Evolutionary conservation across 2,888 invertebrate species (phyloP).

Genomic region (Plebejus anna): DNA sequence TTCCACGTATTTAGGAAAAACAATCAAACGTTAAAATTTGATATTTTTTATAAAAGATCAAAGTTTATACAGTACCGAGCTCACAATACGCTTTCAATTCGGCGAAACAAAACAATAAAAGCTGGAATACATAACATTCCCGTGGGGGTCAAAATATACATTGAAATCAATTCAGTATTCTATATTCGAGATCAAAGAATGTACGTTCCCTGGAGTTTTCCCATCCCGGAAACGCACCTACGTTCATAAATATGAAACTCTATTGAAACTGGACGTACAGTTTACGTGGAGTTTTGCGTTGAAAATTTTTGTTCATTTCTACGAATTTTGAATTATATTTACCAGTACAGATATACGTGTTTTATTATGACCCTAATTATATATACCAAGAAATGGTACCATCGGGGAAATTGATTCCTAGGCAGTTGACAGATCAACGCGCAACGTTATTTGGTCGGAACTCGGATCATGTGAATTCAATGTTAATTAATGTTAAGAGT

Average conservation of each 20-base stretch:
- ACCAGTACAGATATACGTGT: neutral
- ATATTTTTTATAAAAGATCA: slow-evolving; percentile 27
- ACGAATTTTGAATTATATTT: neutral
- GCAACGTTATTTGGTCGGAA: too few species aligned
- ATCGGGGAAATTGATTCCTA: too few species aligned
- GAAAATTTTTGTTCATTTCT: neutral
- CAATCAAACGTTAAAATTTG: neutral
- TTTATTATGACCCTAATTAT: too few species aligned
- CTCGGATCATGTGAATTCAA: too few species aligned
- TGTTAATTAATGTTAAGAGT: too few species aligned
- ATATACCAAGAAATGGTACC: too few species aligned
- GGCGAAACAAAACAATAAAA: slow-evolving; percentile 32
- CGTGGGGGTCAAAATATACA: slow-evolving; percentile 35
- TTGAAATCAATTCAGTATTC: slow-evolving; percentile 48
- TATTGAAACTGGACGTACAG: slow-evolving; percentile 33
- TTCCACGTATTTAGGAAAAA: neutral
- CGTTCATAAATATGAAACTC: slow-evolving; percentile 58
- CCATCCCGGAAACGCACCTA: slow-evolving; percentile 56
- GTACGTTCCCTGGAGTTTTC: slow-evolving; percentile 55
- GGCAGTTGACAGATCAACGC: too few species aligned
- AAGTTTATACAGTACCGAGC: slow-evolving; percentile 9
- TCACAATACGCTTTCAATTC: slow-evolving; percentile 18
- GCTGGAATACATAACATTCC: slow-evolving; percentile 31
- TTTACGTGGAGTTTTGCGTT: neutral
- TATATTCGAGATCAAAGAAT: slow-evolving; percentile 45